phyloP scores from a whole-genome alignment of 2,113 vertebrate species.

The Xyrauchen texanus region DNA sequence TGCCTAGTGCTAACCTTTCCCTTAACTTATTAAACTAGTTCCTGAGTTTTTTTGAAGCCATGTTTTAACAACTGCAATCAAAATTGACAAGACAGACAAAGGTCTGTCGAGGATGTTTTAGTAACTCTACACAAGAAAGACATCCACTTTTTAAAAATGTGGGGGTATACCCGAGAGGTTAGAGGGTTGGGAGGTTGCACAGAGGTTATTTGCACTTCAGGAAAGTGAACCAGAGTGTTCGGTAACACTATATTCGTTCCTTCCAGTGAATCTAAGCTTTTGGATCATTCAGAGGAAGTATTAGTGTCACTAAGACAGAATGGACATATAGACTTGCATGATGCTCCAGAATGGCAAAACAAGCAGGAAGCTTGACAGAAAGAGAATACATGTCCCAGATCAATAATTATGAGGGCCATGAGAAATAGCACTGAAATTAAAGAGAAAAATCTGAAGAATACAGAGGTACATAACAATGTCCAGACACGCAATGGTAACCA shows the following conservation, averaged over 20 bases:
- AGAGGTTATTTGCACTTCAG: no score
- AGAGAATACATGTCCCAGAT: slow-evolving; percentile 36
- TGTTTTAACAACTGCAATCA: not conserved
- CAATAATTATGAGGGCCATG: slow-evolving; percentile 34
- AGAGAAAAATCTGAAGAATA: not conserved
- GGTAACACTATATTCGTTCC: slow-evolving; percentile 18
- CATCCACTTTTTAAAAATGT: not conserved
- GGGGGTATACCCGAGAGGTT: not conserved
- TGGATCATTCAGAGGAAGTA: slow-evolving; percentile 41
- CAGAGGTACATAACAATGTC: not conserved
- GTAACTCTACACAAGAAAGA: not conserved
- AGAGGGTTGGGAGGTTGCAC: not conserved
- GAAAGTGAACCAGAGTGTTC: not conserved
- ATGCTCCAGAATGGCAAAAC: not conserved
- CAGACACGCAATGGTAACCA: not conserved
- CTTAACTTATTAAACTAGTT: not conserved
- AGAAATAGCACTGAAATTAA: slow-evolving; percentile 12
- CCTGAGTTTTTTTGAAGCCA: not conserved
- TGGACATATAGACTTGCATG: slow-evolving; percentile 12
- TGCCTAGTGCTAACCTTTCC: no score
- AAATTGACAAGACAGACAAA: no score
- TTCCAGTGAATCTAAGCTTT: slow-evolving; percentile 12
- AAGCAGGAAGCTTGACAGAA: slow-evolving; percentile 33
- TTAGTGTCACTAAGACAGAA: slow-evolving; percentile 35
- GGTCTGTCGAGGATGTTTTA: not conserved